A percentile compares a stretch with the other conserved stretches of the same genome.
phyloP scores from a whole-genome alignment of 2,797 vertebrate genomes.

The Synanceia verrucosa region DNA sequence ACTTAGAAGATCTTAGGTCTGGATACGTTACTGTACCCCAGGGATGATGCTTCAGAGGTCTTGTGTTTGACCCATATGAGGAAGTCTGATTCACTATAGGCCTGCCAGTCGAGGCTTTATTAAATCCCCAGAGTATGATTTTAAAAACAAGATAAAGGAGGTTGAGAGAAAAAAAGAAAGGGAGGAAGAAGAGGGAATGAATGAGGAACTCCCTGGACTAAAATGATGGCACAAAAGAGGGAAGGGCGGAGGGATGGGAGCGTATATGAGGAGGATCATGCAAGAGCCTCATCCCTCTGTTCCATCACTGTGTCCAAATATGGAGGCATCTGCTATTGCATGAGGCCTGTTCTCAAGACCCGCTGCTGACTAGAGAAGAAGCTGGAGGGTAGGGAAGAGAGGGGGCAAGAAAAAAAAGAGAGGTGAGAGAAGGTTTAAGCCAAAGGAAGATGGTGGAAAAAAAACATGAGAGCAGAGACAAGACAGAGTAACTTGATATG shows the following conservation, averaged over 20 bases:
- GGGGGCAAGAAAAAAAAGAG: slow-evolving; percentile 7
- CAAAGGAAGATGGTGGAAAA: slow-evolving; percentile 30
- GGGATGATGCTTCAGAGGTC: slow-evolving; percentile 12
- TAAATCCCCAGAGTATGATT: slow-evolving; percentile 12
- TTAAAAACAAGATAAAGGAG: slow-evolving; percentile 20
- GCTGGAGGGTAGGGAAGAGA: slow-evolving; percentile 28
- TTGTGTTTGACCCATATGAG: slow-evolving; percentile 12
- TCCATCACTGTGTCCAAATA: slow-evolving; percentile 84
- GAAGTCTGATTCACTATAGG: neutral
- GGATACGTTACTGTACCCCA: neutral
- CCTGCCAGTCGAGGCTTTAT: slow-evolving; percentile 1
- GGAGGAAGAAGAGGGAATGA: neutral
- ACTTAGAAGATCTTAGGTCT: slow-evolving; percentile 5
- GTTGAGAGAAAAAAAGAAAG: neutral
- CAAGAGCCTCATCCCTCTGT: slow-evolving; percentile 67
- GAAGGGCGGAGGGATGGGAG: slow-evolving; percentile 42
- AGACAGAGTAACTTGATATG: slow-evolving; percentile 12
- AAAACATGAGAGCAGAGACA: slow-evolving; percentile 14
- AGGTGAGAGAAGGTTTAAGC: slow-evolving; percentile 45
- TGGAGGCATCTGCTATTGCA: slow-evolving; percentile 80
- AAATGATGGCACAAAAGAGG: slow-evolving; percentile 52
- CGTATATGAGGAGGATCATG: slow-evolving; percentile 64
- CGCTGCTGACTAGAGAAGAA: slow-evolving; percentile 57
- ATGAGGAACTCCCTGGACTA: slow-evolving; percentile 42
- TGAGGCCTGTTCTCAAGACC: slow-evolving; percentile 71